These are phyloP conservation scores for Ursus arctos DNA, from an alignment of 2,113 vertebrate species.

Conservation along the genomic window DNA sequence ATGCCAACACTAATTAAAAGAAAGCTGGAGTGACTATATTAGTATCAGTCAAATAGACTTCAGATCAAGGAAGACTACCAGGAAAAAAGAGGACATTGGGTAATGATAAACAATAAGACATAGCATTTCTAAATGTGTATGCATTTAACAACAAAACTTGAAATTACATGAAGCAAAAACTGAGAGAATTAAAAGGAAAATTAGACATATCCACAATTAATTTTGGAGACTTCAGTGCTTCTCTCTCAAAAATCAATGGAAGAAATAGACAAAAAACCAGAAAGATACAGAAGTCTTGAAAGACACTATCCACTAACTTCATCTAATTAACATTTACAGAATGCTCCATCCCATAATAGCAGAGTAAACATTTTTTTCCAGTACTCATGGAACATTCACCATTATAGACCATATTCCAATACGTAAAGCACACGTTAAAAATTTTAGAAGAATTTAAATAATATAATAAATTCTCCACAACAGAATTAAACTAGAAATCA, in stretches of 20 bases:
- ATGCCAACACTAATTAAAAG: background rate
- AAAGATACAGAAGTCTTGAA: background rate
- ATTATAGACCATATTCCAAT: background rate
- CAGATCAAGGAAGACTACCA: background rate
- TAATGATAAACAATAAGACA: background rate
- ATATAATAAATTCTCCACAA: background rate
- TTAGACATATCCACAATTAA: background rate
- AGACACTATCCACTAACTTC: background rate
- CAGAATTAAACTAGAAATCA: background rate
- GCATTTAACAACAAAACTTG: background rate
- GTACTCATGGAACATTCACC: background rate
- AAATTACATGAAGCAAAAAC: slow-evolving; percentile 20
- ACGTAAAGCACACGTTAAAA: background rate
- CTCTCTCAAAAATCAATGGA: background rate
- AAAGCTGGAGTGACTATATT: background rate
- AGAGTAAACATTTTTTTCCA: background rate
- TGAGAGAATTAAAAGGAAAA: background rate
- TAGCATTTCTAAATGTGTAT: background rate
- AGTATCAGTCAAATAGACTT: background rate
- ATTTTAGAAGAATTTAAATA: slow-evolving; percentile 1
- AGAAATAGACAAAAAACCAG: background rate
- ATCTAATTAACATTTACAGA: background rate
- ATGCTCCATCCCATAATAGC: background rate
- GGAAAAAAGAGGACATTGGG: background rate
- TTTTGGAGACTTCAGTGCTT: background rate